A percentile compares a stretch with the other conserved stretches of the same genome.
Evolutionary conservation across 1,140 invertebrate genomes (phyloP).

Genomic region (Bombus affinis): DNA sequence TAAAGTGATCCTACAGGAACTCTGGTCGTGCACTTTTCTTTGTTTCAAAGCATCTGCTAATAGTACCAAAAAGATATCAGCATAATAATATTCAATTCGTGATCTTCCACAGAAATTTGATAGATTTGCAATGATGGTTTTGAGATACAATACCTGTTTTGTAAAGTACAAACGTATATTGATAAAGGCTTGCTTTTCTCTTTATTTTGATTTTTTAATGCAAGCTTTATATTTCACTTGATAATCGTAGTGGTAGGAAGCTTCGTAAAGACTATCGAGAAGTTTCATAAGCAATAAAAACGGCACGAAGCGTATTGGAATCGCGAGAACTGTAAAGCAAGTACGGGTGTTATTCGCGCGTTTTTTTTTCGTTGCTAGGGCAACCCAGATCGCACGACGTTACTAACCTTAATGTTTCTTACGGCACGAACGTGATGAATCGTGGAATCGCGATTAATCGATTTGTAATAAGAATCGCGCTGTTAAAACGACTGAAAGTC

Average conservation of each 20-base stretch:
- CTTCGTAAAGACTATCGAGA: not conserved
- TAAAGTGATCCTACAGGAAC: not conserved
- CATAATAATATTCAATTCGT: not conserved
- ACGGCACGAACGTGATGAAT: not conserved
- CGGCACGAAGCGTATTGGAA: not conserved
- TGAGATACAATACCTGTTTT: not conserved
- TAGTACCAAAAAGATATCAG: no score
- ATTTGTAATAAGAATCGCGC: not conserved
- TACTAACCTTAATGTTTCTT: slow-evolving; percentile 1
- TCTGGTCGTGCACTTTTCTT: not conserved
- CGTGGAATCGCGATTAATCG: not conserved
- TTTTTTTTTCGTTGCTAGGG: slow-evolving; percentile 16
- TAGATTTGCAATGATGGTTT: not conserved
- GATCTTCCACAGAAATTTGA: not conserved
- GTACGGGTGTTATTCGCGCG: not conserved
- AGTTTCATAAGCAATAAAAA: not conserved
- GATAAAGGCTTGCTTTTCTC: not conserved
- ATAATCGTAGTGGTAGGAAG: no score
- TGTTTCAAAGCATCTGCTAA: no score
- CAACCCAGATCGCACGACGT: slow-evolving; percentile 2
- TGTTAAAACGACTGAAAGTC: not conserved
- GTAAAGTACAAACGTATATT: not conserved
- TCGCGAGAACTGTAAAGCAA: not conserved
- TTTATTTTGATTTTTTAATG: no score
- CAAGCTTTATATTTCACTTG: not conserved